A percentile compares a stretch with the other conserved stretches of the same genome.
Conservation (phyloP, 2,113 vertebrate species). For the Dolichallabes microphthalmus region DNA sequence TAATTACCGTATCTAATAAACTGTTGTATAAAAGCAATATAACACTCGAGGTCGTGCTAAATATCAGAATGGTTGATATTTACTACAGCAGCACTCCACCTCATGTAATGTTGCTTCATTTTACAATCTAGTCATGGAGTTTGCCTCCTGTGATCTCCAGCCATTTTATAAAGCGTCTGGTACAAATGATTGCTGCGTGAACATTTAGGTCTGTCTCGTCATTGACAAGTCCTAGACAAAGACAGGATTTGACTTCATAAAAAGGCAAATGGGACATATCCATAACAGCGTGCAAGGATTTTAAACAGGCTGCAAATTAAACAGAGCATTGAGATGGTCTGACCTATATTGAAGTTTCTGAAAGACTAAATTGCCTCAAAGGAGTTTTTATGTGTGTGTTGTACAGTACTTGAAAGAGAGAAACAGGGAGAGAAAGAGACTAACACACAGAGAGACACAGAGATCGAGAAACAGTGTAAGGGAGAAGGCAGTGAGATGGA, state of each 20-base stretch:
- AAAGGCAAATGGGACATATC: constrained; percentile 24
- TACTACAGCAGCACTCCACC: too few relatives aligned
- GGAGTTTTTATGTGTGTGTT: constrained; percentile 36
- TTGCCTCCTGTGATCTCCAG: not conserved
- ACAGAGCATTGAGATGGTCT: constrained; percentile 20
- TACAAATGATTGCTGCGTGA: not conserved
- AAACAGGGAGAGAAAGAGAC: not conserved
- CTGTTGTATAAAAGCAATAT: too few relatives aligned
- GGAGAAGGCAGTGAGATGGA: not conserved
- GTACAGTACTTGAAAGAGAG: constrained; percentile 16
- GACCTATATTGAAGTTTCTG: constrained; percentile 40
- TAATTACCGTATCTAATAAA: too few relatives aligned
- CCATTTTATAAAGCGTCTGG: not conserved
- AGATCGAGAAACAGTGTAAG: not conserved
- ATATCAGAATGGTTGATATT: too few relatives aligned
- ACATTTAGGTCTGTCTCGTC: not conserved
- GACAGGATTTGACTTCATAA: not conserved
- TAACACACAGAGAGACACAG: not conserved
- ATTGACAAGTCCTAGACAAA: not conserved
- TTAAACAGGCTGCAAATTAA: constrained; percentile 27
- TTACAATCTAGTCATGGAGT: not conserved
- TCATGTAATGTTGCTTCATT: too few relatives aligned
- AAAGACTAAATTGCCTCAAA: constrained; percentile 37
- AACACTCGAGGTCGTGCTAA: too few relatives aligned
- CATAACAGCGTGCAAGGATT: constrained; percentile 5